Evolutionary conservation across 2,888 invertebrate genomes (phyloP).

Genomic region (Dicyrtoma fusca): DNA sequence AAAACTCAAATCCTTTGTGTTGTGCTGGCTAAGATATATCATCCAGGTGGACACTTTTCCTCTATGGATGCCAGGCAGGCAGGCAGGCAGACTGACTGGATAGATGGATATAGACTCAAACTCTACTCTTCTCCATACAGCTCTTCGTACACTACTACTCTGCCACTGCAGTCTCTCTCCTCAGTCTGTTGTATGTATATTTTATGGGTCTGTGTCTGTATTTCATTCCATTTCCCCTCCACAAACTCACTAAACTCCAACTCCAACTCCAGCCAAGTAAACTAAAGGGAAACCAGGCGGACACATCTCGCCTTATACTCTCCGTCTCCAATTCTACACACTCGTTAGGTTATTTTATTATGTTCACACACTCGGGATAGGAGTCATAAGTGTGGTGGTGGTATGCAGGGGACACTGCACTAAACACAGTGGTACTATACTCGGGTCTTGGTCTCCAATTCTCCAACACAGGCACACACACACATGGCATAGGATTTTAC

Average conservation of each 20-base stretch:
- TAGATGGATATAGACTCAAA: neutral
- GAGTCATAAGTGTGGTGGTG: too few species aligned
- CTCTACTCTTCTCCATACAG: neutral
- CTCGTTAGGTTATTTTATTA: too few species aligned
- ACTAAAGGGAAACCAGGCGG: slow-evolving; percentile 22
- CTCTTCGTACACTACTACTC: neutral
- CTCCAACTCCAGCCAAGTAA: too few species aligned
- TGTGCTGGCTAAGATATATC: slow-evolving; percentile 52
- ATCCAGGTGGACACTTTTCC: slow-evolving; percentile 52
- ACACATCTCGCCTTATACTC: slow-evolving; percentile 27
- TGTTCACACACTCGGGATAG: too few species aligned
- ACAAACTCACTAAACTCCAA: neutral
- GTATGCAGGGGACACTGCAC: too few species aligned
- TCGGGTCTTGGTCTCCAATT: too few species aligned
- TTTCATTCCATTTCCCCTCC: slow-evolving; percentile 38
- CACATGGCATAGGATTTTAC: too few species aligned
- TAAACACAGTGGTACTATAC: too few species aligned
- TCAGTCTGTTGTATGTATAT: slow-evolving; percentile 12
- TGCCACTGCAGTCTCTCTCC: too few species aligned
- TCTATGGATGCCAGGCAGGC: slow-evolving; percentile 17
- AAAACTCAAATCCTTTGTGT: slow-evolving; percentile 40
- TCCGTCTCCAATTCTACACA: neutral
- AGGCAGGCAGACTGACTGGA: neutral
- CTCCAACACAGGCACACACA: too few species aligned
- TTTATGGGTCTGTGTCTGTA: slow-evolving; percentile 25